Evolutionary conservation across 2,888 invertebrate species (phyloP), one percentile per base, ranked within the genome.

Genomic region (Mesoligia furuncula): DNA sequence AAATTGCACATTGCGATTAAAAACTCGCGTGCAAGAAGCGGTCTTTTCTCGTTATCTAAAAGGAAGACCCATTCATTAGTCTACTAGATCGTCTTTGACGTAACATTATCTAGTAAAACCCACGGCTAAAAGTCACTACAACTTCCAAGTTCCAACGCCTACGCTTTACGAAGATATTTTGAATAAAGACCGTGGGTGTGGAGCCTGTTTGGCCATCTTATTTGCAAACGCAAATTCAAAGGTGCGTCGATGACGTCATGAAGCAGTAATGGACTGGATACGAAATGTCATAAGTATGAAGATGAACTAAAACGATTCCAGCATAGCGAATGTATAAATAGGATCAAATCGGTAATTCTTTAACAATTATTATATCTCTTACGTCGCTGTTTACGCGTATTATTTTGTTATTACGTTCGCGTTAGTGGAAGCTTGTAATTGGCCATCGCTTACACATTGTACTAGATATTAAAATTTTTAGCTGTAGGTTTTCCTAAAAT

Each of bases 231-330:
- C 65, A 59, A 59, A 64, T 70, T 65, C 36, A 48, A 81, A 78
- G 71, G 83, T 78, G 83, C 79, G 67, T 81, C 57, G 24, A 36
- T 78, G 83, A 79, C 81, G 79, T 79, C 66, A 75, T 45, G 20
- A 61, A 27, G 80, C 39, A 51, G 11, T 42, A 72, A 45, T 74
- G 45, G 15, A 45, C 20, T 36, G 57, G 17, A 73, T 31, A n/a
- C 31, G 31, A 59, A n/a, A 73, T 74, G 13, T 45, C 57, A 17
- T 15, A 64, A 39, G 39, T 59, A 54, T 20, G 9, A 69, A 39
- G 20, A 51, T 54, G n/a, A 39, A 0, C 24, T 39, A n/a, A 73
- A 42, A 42, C n/a, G 5, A 31, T 57, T 73, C 17, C 11, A 73
- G 39, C 11, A 7, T 42, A n/a, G 8, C 13, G 27, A 17, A 8